Base-by-base conservation (phyloP, 2,797 vertebrate genomes). In the Poecile montanus region DNA sequence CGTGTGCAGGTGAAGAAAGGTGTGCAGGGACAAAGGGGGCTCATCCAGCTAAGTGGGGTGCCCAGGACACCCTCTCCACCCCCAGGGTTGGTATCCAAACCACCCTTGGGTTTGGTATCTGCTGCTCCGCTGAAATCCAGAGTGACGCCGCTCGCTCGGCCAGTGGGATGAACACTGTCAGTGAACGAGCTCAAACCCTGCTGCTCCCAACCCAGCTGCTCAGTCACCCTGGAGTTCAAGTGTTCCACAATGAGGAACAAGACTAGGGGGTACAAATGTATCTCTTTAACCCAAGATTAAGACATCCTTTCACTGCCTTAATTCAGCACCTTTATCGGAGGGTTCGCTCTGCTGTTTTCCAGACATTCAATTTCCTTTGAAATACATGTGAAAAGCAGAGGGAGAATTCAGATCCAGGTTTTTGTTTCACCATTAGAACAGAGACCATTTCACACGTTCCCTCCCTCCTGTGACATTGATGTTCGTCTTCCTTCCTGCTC, bases 401-500 rank as follows among this genome's bases (percentile, higher is more conserved):
- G 18, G 10, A 16, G 11, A 3, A 0, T 7, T 83, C 61, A 58
- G 65, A 54, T 6, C 73, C 25, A 7, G 36, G 34, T 3, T 92
- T 67, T 44, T 60, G 80, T 82, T 93, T 85, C 84, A 60, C 34
- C 16, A 2, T 9, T 42, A 58, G 56, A 70, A 19, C 21, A 0
- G 2, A 58, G 72, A 42, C 25, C 3, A 2, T 70, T 45, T 42
- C 78, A 65, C 38, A 1, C 1, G 44, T 29, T 60, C 47, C 76
- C 62, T n/a, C 56, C 70, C 85, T 86, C 73, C 85, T 66, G 93
- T 57, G 91, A 50, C 54, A 88, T 0, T 60, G 88, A 95, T 78
- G 91, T 40, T 78, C 94, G 23, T 92, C 92, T 91, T 94, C 91
- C 91, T 93, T 89, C 93, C 89, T 91, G 89, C 53, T 89, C 89